These are phyloP conservation scores for Diabrotica undecimpunctata DNA, from an alignment of 1,140 invertebrate genomes.

Conservation along the genomic window DNA sequence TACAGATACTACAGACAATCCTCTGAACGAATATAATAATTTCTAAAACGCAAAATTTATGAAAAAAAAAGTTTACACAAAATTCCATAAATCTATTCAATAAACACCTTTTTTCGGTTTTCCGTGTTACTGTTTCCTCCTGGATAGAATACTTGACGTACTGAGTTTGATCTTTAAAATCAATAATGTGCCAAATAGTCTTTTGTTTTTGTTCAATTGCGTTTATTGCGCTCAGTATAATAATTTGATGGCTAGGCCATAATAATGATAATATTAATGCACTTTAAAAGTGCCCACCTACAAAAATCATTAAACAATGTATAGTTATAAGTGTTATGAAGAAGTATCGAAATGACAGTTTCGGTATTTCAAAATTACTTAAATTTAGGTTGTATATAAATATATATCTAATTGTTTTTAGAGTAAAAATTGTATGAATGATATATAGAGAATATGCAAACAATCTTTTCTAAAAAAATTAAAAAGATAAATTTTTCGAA, in stretches of 20 bases:
- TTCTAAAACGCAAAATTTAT: too few species aligned
- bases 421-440: conserved; percentile 34
- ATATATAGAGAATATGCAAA: conserved; percentile 28
- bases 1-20: too few species aligned
- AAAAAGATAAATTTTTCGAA: conserved; percentile 17
- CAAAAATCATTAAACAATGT: conserved; percentile 38
- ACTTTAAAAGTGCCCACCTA: conserved; percentile 45
- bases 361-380: conserved; percentile 22
- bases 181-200: conserved; percentile 38
- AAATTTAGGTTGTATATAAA: conserved; percentile 30
- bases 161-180: conserved; percentile 14
- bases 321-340: conserved; percentile 41
- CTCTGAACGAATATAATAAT: too few species aligned
- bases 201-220: conserved; percentile 12
- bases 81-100: too few species aligned
- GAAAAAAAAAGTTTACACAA: too few species aligned
- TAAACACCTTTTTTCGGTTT: too few species aligned
- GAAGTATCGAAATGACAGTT: conserved; percentile 19
- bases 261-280: conserved; percentile 33
- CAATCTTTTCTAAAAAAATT: conserved; percentile 17
- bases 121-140: neutral
- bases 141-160: conserved; percentile 10
- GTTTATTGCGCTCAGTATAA: conserved; percentile 40
- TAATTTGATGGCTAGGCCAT: conserved; percentile 42
- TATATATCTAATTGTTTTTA: conserved; percentile 33